These are phyloP conservation scores for Falco concolor DNA, from an alignment of 2,797 vertebrate genomes.

Conservation along the genomic window DNA sequence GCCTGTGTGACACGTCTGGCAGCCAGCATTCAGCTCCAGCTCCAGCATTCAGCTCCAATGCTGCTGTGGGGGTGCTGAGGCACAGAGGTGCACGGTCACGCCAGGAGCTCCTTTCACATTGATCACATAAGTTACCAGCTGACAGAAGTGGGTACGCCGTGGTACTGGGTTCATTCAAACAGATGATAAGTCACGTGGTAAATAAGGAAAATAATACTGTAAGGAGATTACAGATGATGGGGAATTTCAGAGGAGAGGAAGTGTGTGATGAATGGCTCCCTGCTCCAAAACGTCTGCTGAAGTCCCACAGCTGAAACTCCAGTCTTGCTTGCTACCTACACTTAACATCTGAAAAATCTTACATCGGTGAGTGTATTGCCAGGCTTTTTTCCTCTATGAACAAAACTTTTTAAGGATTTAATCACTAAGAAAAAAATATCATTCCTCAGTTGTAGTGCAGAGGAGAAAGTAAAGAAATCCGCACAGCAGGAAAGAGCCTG, in stretches of 20 bases:
- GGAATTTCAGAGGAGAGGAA: neutral
- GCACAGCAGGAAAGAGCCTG: neutral
- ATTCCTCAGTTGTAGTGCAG: neutral
- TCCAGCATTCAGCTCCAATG: neutral
- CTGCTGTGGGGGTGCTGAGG: neutral
- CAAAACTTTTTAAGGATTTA: neutral
- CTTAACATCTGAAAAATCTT: neutral
- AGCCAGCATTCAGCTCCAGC: neutral
- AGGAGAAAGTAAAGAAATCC: neutral
- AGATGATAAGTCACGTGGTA: neutral
- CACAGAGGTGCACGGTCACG: rapidly evolving
- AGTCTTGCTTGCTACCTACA: neutral
- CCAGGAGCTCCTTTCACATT: neutral
- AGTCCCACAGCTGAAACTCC: neutral
- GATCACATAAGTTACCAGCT: neutral
- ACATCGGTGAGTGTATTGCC: neutral
- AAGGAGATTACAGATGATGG: neutral
- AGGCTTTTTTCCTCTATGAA: neutral
- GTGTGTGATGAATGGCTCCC: neutral
- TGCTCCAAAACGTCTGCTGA: neutral
- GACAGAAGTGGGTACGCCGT: neutral
- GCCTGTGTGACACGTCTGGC: neutral
- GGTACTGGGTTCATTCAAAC: neutral
- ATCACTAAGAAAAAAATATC: neutral
- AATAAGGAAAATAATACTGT: neutral